A percentile compares a stretch with the other conserved stretches of the same genome.
Evolutionary conservation across 2,797 vertebrate species (phyloP).

Genomic region (Prunella strophiata): DNA sequence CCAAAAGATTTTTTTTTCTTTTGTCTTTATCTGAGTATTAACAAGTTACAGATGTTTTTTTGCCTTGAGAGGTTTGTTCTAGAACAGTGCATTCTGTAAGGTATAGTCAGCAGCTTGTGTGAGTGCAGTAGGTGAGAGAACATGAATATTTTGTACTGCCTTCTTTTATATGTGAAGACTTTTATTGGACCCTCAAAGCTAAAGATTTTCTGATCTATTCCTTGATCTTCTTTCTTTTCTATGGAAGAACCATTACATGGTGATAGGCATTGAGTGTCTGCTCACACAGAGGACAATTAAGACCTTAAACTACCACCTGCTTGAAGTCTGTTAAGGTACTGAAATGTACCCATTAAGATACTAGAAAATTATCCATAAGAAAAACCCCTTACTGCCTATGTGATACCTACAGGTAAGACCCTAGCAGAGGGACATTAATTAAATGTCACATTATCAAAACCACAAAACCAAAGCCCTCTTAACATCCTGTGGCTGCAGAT

Average conservation of each 20-base stretch:
- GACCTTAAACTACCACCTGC: background rate
- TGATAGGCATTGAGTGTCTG: background rate
- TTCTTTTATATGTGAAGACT: background rate
- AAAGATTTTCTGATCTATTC: background rate
- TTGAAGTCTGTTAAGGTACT: background rate
- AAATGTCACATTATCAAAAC: background rate
- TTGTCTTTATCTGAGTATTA: background rate
- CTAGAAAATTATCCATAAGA: background rate
- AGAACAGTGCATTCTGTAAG: background rate
- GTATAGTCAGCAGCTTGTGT: background rate
- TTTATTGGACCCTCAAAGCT: background rate
- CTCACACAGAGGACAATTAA: background rate
- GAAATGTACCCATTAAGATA: background rate
- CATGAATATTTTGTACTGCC: background rate
- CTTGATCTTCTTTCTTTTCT: background rate
- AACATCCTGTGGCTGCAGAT: background rate
- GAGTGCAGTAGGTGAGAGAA: background rate
- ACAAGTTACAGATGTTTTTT: background rate
- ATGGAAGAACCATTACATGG: background rate
- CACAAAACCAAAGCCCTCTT: background rate
- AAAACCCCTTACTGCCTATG: background rate
- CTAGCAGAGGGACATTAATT: background rate
- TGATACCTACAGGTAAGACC: background rate
- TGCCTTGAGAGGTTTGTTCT: background rate
- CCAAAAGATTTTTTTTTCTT: background rate